A percentile compares a stretch with the other conserved stretches of the same genome.
phyloP scores from a whole-genome alignment of 2,113 vertebrate genomes.

The Dicentrarchus labrax region DNA sequence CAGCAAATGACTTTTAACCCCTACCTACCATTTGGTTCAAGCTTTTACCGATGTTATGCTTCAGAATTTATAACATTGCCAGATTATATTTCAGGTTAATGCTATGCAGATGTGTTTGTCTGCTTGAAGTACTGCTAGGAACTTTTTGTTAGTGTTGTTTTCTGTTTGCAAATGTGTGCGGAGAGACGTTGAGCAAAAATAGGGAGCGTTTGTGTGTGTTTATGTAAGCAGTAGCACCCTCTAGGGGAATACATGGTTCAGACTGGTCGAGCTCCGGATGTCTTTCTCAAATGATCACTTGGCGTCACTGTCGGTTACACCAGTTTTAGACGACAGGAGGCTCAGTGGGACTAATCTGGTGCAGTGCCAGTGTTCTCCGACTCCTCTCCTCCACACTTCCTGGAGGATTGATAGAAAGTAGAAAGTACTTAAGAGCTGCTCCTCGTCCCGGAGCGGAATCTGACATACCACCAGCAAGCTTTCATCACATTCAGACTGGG shows the following conservation, averaged over 20 bases:
- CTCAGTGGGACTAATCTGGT: background rate
- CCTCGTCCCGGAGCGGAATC: conserved; percentile 36
- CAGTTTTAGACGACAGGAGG: conserved; percentile 23
- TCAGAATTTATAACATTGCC: conserved; percentile 60
- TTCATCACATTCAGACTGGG: conserved; percentile 43
- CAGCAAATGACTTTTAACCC: conserved; percentile 66
- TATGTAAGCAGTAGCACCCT: conserved; percentile 53
- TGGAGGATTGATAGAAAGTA: conserved; percentile 22
- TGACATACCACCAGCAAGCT: conserved; percentile 72
- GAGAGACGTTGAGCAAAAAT: conserved; percentile 37
- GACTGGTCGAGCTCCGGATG: background rate
- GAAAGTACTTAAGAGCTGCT: conserved; percentile 44
- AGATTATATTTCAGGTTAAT: conserved; percentile 71
- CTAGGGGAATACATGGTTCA: conserved; percentile 4
- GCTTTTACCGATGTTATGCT: conserved; percentile 64
- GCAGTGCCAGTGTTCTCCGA: background rate
- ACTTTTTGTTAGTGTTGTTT: conserved; percentile 43
- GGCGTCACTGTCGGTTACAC: conserved; percentile 24
- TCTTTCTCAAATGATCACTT: conserved; percentile 2
- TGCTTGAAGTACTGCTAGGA: conserved; percentile 52
- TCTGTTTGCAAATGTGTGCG: conserved; percentile 42
- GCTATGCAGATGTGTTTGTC: conserved; percentile 76
- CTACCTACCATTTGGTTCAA: conserved; percentile 52
- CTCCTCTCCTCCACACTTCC: conserved; percentile 29
- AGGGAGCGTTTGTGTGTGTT: conserved; percentile 45